These are phyloP conservation scores for Stegodyphus dumicola DNA, from an alignment of 1,140 invertebrate species.

Conservation along the genomic window DNA sequence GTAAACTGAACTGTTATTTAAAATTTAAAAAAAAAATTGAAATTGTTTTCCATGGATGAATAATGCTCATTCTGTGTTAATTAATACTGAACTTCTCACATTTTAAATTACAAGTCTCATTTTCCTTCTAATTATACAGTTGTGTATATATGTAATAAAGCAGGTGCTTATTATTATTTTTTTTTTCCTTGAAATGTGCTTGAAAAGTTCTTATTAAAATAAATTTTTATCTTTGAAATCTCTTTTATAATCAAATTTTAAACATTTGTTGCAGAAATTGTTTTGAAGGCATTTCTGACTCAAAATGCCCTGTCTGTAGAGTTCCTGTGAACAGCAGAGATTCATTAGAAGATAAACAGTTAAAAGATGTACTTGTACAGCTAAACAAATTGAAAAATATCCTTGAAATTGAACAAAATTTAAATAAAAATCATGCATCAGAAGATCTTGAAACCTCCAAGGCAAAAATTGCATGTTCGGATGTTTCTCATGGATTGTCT, in stretches of 20 bases:
- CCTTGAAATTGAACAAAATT: not conserved
- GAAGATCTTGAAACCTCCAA: too few species aligned
- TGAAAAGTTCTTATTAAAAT: not conserved
- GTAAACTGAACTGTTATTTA: too few species aligned
- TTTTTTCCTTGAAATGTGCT: not conserved
- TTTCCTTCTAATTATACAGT: too few species aligned
- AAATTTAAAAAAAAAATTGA: not conserved
- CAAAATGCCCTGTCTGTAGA: constrained; percentile 27
- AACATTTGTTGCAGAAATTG: constrained; percentile 16
- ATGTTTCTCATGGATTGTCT: too few species aligned
- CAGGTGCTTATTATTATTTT: too few species aligned
- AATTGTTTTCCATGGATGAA: not conserved
- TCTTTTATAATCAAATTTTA: not conserved
- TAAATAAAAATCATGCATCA: too few species aligned
- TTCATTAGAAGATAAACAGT: constrained; percentile 27
- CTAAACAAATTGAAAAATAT: constrained; percentile 1
- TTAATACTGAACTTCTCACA: too few species aligned
- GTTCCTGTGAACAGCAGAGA: constrained; percentile 6
- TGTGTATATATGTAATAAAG: too few species aligned
- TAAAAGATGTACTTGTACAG: constrained; percentile 3
- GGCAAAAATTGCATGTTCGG: too few species aligned
- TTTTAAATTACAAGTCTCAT: too few species aligned
- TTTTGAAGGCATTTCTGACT: not conserved
- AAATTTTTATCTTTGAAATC: not conserved
- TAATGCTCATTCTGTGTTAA: too few species aligned